phyloP scores from a whole-genome alignment of 2,888 invertebrate species.

The Scaptomyza polygonia region DNA sequence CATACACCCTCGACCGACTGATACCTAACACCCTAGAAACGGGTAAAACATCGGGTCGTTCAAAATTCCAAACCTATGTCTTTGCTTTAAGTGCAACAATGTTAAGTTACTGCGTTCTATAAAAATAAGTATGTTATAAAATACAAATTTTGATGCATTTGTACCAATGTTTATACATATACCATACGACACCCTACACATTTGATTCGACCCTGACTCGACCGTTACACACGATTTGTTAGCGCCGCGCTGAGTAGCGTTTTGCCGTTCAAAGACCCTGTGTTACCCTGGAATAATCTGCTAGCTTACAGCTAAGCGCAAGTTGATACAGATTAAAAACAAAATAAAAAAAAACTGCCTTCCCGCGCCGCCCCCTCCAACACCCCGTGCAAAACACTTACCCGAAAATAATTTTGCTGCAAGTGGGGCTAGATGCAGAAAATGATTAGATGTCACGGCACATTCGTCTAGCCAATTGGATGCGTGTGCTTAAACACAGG shows the following conservation, averaged over 20 bases:
- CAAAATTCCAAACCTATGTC: too few species aligned
- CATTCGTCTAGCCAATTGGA: slow-evolving; percentile 75
- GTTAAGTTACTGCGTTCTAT: too few species aligned
- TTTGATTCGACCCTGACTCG: too few species aligned
- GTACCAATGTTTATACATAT: too few species aligned
- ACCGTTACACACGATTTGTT: too few species aligned
- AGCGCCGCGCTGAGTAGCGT: not conserved
- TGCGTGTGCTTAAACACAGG: slow-evolving; percentile 82
- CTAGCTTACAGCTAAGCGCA: slow-evolving; percentile 1
- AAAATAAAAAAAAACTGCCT: not conserved
- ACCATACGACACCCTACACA: too few species aligned
- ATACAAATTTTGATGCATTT: too few species aligned
- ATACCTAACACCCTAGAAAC: not conserved
- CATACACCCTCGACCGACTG: not conserved
- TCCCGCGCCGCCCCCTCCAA: not conserved
- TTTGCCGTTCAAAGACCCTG: not conserved
- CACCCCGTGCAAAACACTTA: slow-evolving; percentile 38
- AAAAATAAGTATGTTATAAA: too few species aligned
- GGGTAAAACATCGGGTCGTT: not conserved
- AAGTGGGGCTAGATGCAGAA: not conserved
- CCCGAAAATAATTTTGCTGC: slow-evolving; percentile 21
- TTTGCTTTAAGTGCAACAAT: too few species aligned
- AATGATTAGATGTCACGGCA: not conserved
- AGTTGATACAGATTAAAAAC: not conserved
- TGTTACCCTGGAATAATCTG: not conserved